A percentile compares a stretch with the other conserved stretches of the same genome.
phyloP scores from a whole-genome alignment of 2,888 invertebrate genomes.

The Galerucella calmariensis region DNA sequence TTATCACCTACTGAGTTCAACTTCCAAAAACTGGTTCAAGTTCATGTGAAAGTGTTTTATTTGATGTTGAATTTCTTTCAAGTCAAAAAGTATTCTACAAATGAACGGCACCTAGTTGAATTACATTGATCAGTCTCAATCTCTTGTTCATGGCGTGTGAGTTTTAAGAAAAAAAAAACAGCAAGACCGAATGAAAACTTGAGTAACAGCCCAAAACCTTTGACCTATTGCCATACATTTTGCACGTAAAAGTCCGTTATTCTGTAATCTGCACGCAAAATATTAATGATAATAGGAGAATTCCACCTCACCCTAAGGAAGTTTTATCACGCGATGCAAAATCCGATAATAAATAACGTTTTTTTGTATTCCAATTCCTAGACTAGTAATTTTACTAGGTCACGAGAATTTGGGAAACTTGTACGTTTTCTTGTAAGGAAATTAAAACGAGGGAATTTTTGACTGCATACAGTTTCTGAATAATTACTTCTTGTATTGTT shows the following conservation, averaged over 20 bases:
- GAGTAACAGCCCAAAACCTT: not conserved
- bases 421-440: not conserved
- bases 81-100: too few species aligned
- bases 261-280: constrained; percentile 19
- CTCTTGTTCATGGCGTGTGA: too few species aligned
- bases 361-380: not conserved
- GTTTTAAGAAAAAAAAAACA: not conserved
- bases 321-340: constrained; percentile 18
- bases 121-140: too few species aligned
- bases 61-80: too few species aligned
- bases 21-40: too few species aligned
- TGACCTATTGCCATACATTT: constrained; percentile 12
- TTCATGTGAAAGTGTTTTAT: too few species aligned
- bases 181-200: not conserved
- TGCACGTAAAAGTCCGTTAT: not conserved
- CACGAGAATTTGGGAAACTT: not conserved
- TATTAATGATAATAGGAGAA: constrained; percentile 20
- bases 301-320: constrained; percentile 12
- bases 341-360: constrained; percentile 14
- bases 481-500: too few species aligned
- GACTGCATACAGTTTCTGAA: not conserved
- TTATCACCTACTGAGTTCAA: too few species aligned
- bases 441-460: not conserved
- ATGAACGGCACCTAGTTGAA: too few species aligned
- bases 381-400: not conserved